A percentile compares a stretch with the other conserved stretches of the same genome.
Evolutionary conservation across 1,140 invertebrate species (phyloP).

Genomic region (Oreohelix idahoensis): DNA sequence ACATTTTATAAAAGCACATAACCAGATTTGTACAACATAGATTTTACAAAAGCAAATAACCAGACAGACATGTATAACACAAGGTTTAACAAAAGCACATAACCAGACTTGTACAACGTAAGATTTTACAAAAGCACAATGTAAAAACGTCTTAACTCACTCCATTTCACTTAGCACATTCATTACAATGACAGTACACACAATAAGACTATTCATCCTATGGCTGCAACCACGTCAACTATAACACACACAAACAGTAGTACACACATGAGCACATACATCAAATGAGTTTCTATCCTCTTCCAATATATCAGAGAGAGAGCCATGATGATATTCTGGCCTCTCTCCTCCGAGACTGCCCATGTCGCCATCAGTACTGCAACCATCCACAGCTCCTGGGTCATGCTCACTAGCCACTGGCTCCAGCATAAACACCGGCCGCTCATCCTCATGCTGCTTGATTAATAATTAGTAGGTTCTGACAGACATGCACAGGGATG

Average conservation of each 20-base stretch:
- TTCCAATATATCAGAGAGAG: constrained; percentile 68
- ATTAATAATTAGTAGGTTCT: constrained; percentile 28
- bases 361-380: constrained; percentile 43
- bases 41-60: too few relatives aligned
- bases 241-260: not conserved
- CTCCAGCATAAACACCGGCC: constrained; percentile 90
- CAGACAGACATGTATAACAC: too few relatives aligned
- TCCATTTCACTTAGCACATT: too few relatives aligned
- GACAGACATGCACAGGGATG: constrained; percentile 18
- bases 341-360: constrained; percentile 37
- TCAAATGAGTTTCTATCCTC: constrained; percentile 64
- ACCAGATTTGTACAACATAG: too few relatives aligned
- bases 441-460: constrained; percentile 75
- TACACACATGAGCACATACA: constrained; percentile 53
- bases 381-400: constrained; percentile 6
- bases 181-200: too few relatives aligned
- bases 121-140: too few relatives aligned
- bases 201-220: too few relatives aligned
- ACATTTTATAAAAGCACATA: too few relatives aligned
- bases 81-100: too few relatives aligned
- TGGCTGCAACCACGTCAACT: too few relatives aligned
- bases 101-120: too few relatives aligned
- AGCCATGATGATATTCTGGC: constrained; percentile 56
- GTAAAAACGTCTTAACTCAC: too few relatives aligned
- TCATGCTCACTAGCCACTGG: constrained; percentile 69